Percentiles rank a stretch among this genome's conserved stretches.
These are phyloP conservation scores for Aleiodes testaceus DNA, from an alignment of 2,888 invertebrate genomes.

Conservation along the genomic window DNA sequence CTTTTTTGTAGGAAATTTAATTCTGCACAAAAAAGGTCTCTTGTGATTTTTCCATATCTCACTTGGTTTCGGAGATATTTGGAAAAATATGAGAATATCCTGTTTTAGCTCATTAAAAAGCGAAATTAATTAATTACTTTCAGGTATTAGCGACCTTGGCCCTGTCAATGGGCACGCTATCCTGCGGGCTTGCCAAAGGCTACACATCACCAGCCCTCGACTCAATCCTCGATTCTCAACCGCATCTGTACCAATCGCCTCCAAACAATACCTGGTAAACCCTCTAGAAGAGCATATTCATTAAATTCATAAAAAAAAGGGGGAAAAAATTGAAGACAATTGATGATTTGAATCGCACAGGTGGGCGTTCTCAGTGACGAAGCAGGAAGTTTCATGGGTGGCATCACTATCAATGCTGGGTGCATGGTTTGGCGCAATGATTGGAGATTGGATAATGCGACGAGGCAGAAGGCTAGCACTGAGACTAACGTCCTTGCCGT, in stretches of 20 bases:
- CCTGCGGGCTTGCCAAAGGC: slow-evolving; percentile 86
- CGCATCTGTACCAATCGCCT: slow-evolving; percentile 26
- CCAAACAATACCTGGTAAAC: slow-evolving; percentile 24
- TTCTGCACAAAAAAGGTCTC: too few relatives aligned
- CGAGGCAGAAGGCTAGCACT: slow-evolving; percentile 82
- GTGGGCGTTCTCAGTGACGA: slow-evolving; percentile 78
- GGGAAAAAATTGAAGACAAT: background rate
- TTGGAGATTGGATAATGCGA: slow-evolving; percentile 86
- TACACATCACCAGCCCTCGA: slow-evolving; percentile 89
- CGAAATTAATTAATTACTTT: slow-evolving; percentile 45
- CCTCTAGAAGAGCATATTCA: background rate
- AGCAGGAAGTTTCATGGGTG: slow-evolving; percentile 87
- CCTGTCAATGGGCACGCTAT: slow-evolving; percentile 85
- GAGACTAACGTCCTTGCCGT: slow-evolving; percentile 82
- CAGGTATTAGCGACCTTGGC: slow-evolving; percentile 86
- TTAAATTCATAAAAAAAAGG: slow-evolving; percentile 6
- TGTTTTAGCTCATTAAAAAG: background rate
- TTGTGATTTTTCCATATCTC: too few relatives aligned
- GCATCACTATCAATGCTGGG: slow-evolving; percentile 86
- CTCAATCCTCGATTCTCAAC: slow-evolving; percentile 76
- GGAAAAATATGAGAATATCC: too few relatives aligned
- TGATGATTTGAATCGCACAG: slow-evolving; percentile 51
- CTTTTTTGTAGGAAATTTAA: too few relatives aligned
- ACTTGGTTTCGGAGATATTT: too few relatives aligned
- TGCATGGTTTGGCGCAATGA: slow-evolving; percentile 85